Evolutionary conservation across 2,797 vertebrate genomes (phyloP), one percentile per base, ranked within the genome.

Genomic region (Betta splendens): DNA sequence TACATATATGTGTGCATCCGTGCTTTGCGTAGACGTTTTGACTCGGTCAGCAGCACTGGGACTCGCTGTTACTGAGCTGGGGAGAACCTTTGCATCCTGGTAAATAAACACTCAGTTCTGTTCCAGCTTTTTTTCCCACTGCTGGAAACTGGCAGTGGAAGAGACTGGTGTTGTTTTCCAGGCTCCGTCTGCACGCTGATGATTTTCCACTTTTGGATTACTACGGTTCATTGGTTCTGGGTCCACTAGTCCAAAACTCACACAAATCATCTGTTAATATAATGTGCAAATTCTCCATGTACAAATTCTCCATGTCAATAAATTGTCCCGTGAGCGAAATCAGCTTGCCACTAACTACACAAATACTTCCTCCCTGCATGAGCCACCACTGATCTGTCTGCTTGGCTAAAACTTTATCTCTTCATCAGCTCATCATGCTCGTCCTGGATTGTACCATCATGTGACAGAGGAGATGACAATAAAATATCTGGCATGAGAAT

Each of bases 401-500:
- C 49, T 33, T 31, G 48, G 53, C 54, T 65, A 0, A 52, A 38
- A 38, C 42, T 22, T 56, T 69, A 75, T 73, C 64, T 68, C 79
- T 83, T 79, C 61, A 81, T 87, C 80, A 64, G 51, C 56, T 66
- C 71, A 61, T 69, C 64, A 43, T 26, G 5, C 53, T 18, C 3
- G 22, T 60, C 12, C 18, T 3, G 64, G 33, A 64, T 69, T 75
- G 58, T 70, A 62, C 56, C 59, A 26, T 64, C 67, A 22, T 48
- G 48, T 42, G 59, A 67, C 43, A 25, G 49, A 61, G 33, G 59
- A 55, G 45, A 63, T 21, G 4, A 49, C 49, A 16, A 33, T 32
- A 68, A 51, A 73, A 49, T 75, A 63, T 72, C 36, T 54, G 45
- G 48, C 77, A 79, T 74, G 78, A 77, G 77, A 86, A 81, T 80